Percentiles rank a stretch among this genome's conserved stretches.
These are phyloP conservation scores for Augiades crinisus DNA, from an alignment of 2,888 invertebrate species.

Conservation along the genomic window DNA sequence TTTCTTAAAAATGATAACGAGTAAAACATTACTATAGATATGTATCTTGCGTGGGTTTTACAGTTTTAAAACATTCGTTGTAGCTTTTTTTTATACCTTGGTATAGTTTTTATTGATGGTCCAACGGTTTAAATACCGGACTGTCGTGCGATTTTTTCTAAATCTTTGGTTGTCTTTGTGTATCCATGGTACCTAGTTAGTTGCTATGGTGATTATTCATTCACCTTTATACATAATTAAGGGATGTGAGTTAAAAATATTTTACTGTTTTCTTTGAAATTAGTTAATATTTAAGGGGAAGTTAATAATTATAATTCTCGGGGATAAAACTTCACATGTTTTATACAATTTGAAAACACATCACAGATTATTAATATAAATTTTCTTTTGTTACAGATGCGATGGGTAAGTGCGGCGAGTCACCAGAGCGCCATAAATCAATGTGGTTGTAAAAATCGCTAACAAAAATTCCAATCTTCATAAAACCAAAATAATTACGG, in stretches of 20 bases:
- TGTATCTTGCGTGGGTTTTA: constrained; percentile 6
- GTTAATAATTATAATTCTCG: too few species aligned
- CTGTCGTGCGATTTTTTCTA: too few species aligned
- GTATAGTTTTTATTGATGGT: too few species aligned
- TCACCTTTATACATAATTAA: too few species aligned
- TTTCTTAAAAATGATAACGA: constrained; percentile 36
- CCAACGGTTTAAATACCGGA: too few species aligned
- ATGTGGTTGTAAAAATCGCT: constrained; percentile 47
- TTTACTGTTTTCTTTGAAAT: too few species aligned
- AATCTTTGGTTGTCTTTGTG: too few species aligned
- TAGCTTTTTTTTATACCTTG: not conserved
- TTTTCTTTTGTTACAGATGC: constrained; percentile 87
- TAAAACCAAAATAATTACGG: constrained; percentile 77
- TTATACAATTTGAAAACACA: not conserved
- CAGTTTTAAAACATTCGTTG: not conserved
- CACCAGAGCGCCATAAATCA: constrained; percentile 69
- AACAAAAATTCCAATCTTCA: constrained; percentile 79
- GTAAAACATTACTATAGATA: constrained; percentile 18
- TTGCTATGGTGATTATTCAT: too few species aligned
- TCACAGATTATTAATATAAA: constrained; percentile 17
- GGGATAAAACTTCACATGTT: not conserved
- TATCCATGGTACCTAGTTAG: too few species aligned
- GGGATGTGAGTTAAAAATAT: too few species aligned
- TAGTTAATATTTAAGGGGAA: too few species aligned
- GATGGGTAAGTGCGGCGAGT: constrained; percentile 85